Evolutionary conservation across 2,113 vertebrate genomes (phyloP).

Genomic region (Microcebus lehilahytsara): DNA sequence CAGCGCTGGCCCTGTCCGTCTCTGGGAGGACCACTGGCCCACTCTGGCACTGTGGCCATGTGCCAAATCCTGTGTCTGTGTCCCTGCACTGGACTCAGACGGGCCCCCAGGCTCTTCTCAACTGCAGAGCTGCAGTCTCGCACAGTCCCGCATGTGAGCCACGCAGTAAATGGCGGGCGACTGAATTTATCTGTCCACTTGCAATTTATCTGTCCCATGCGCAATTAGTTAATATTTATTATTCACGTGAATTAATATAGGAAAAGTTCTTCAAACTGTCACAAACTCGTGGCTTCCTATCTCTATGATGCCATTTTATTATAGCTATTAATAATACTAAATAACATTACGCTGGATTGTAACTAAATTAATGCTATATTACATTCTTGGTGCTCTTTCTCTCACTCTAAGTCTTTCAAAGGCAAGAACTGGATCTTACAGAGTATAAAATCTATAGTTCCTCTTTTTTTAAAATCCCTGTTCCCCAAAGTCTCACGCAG

Average conservation of each 20-base stretch:
- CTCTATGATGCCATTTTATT: too few species aligned
- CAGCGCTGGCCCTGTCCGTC: not conserved
- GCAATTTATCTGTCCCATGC: too few species aligned
- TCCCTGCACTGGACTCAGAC: not conserved
- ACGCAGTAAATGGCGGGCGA: rapidly evolving
- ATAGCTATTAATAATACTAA: not conserved
- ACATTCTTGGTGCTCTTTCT: rapidly evolving
- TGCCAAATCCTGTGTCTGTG: rapidly evolving
- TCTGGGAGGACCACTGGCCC: not conserved
- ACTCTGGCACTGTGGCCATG: rapidly evolving
- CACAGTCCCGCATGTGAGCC: rapidly evolving
- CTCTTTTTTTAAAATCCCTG: not conserved
- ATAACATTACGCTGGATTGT: rapidly evolving
- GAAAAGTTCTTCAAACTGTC: not conserved
- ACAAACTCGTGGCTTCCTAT: not conserved
- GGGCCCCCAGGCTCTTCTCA: not conserved
- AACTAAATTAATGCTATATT: rapidly evolving
- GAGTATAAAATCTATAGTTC: rapidly evolving
- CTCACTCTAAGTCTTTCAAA: not conserved
- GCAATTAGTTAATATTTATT: not conserved
- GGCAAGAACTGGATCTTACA: not conserved
- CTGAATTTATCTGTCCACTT: not conserved
- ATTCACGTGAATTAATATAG: not conserved
- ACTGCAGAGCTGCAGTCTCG: too few species aligned
- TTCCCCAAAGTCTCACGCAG: not conserved